These are phyloP conservation scores for Zygaena filipendulae DNA, from an alignment of 2,888 invertebrate species.

Conservation along the genomic window DNA sequence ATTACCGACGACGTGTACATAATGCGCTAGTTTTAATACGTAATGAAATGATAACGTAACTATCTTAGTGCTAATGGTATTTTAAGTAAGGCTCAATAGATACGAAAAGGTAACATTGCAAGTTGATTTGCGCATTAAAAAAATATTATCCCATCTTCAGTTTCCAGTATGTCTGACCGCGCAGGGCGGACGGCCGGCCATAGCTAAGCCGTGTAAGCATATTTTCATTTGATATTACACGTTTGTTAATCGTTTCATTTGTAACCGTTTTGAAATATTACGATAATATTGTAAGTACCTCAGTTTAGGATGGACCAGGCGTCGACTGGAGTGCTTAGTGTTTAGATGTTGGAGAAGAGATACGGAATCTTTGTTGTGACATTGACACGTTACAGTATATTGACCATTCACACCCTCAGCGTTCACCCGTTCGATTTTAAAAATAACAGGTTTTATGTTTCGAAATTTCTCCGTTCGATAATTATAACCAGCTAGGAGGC, in stretches of 20 bases:
- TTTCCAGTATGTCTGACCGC: conserved; percentile 37
- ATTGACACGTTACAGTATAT: too few relatives aligned
- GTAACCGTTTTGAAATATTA: conserved; percentile 66
- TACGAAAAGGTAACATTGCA: conserved; percentile 40
- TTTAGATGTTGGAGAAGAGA: conserved; percentile 46
- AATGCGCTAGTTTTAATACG: conserved; percentile 64
- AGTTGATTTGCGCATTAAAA: conserved; percentile 57
- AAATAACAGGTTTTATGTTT: conserved; percentile 23
- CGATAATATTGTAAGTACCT: conserved; percentile 62
- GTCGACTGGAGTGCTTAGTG: conserved; percentile 62
- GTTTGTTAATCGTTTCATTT: conserved; percentile 65
- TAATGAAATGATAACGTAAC: conserved; percentile 46
- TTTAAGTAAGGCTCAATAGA: conserved; percentile 59
- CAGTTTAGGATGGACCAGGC: conserved; percentile 68
- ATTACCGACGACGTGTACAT: conserved; percentile 58
- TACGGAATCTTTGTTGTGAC: conserved; percentile 46
- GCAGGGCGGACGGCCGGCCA: conserved; percentile 49
- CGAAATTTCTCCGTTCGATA: conserved; percentile 19
- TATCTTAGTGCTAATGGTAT: conserved; percentile 60
- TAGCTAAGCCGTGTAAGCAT: conserved; percentile 67
- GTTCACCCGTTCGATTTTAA: conserved; percentile 20
- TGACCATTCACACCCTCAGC: too few relatives aligned
- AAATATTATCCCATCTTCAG: conserved; percentile 52
- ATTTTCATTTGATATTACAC: conserved; percentile 62
- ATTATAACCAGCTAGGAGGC: too few relatives aligned